Evolutionary conservation across 2,113 vertebrate genomes (phyloP).

Genomic region (Sylvia atricapilla): DNA sequence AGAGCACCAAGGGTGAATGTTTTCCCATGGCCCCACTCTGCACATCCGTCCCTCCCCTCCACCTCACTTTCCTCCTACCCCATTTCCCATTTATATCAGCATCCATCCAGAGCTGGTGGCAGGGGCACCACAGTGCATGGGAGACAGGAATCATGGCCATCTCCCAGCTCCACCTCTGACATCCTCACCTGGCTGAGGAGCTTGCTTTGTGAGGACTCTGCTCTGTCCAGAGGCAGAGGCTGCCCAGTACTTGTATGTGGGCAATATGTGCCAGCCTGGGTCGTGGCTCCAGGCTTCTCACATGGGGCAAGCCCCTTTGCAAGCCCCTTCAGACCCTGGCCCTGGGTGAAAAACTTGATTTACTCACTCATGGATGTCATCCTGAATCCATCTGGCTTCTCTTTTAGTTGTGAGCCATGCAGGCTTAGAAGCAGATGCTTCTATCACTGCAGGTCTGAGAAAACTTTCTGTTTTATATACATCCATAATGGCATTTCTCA

Average conservation of each 20-base stretch:
- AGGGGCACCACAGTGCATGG: accelerated
- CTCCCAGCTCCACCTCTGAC: background rate
- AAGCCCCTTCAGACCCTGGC: background rate
- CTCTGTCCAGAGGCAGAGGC: background rate
- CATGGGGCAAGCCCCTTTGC: background rate
- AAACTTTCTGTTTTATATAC: background rate
- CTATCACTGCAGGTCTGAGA: background rate
- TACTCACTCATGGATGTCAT: background rate
- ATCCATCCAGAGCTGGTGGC: background rate
- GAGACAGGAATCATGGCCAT: background rate
- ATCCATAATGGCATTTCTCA: accelerated
- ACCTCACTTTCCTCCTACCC: background rate
- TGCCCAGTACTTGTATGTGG: accelerated
- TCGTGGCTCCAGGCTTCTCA: background rate
- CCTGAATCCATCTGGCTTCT: background rate
- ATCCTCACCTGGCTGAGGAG: background rate
- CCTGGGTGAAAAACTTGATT: background rate
- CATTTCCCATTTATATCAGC: background rate
- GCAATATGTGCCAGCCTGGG: background rate
- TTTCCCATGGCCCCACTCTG: background rate
- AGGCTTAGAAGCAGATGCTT: background rate
- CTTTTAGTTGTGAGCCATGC: background rate
- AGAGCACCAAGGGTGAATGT: background rate
- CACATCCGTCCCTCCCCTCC: background rate
- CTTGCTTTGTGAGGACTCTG: background rate